Evolutionary conservation across 2,888 invertebrate species (phyloP).

Genomic region (Clusia tigrina): DNA sequence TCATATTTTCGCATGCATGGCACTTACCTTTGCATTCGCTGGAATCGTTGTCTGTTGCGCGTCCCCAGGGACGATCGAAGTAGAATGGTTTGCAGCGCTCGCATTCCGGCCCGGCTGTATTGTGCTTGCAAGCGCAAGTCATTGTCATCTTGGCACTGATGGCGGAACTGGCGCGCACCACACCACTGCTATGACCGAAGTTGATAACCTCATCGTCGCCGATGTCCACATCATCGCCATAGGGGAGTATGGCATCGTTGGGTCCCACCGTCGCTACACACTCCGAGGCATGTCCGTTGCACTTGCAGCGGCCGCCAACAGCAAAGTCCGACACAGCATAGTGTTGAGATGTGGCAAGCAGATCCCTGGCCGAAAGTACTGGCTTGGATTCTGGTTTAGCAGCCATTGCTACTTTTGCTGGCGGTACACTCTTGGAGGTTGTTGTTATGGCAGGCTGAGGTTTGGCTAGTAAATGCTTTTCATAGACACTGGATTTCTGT

Average conservation of each 20-base stretch:
- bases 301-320: slow-evolving; percentile 98
- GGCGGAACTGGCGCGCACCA: slow-evolving; percentile 7
- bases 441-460: slow-evolving; percentile 32
- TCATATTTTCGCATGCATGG: not conserved
- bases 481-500: slow-evolving; percentile 46
- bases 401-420: slow-evolving; percentile 54
- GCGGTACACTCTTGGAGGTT: slow-evolving; percentile 46
- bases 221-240: slow-evolving; percentile 65
- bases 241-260: slow-evolving; percentile 28
- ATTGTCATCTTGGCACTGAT: slow-evolving; percentile 67
- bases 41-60: slow-evolving; percentile 94
- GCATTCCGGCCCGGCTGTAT: slow-evolving; percentile 98
- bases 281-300: slow-evolving; percentile 97
- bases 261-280: slow-evolving; percentile 70
- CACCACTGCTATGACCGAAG: slow-evolving; percentile 37
- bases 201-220: slow-evolving; percentile 61
- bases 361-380: slow-evolving; percentile 43
- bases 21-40: slow-evolving; percentile 98
- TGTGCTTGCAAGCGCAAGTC: slow-evolving; percentile 97
- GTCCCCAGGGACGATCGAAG: slow-evolving; percentile 98
- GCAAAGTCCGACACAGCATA: slow-evolving; percentile 97
- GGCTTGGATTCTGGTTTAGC: slow-evolving; percentile 46
- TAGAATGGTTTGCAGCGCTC: slow-evolving; percentile 99
- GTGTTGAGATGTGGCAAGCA: slow-evolving; percentile 72
- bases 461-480: slow-evolving; percentile 51